Evolutionary conservation across 1,140 invertebrate genomes (phyloP).

Genomic region (Caenorhabditis briggsae): DNA sequence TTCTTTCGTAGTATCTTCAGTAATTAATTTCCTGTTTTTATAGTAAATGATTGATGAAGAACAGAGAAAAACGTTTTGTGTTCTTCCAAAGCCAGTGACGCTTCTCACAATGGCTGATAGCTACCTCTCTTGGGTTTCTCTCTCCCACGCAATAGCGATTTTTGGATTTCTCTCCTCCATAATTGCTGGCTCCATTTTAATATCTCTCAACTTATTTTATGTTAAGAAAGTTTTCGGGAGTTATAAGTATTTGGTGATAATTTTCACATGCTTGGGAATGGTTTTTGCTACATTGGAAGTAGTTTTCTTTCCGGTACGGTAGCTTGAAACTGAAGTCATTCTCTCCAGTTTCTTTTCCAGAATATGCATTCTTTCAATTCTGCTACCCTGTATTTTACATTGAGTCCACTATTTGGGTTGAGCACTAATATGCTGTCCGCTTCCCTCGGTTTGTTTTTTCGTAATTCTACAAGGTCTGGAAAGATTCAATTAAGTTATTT

Average conservation of each 20-base stretch:
- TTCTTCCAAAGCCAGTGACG: too few species aligned
- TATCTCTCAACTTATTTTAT: background rate
- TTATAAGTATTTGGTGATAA: background rate
- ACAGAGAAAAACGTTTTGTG: too few species aligned
- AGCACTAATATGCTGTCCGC: background rate
- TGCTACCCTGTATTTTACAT: constrained; percentile 11
- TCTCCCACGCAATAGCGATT: background rate
- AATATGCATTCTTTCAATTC: constrained; percentile 27
- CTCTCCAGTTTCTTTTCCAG: background rate
- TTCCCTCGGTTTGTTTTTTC: background rate
- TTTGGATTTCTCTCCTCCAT: background rate
- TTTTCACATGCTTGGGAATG: background rate
- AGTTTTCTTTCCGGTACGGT: background rate
- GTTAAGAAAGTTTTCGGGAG: background rate
- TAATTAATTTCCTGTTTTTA: too few species aligned
- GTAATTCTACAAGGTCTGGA: background rate
- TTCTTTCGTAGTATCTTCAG: too few species aligned
- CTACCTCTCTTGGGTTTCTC: background rate
- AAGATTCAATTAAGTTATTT: background rate
- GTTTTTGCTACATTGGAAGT: constrained; percentile 1
- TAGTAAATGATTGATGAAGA: too few species aligned
- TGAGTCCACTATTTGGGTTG: background rate
- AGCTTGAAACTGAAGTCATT: background rate
- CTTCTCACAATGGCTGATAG: background rate
- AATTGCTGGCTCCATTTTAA: background rate